Evolutionary conservation across 2,888 invertebrate genomes (phyloP).

Genomic region (Lepeophtheirus nordmannii): DNA sequence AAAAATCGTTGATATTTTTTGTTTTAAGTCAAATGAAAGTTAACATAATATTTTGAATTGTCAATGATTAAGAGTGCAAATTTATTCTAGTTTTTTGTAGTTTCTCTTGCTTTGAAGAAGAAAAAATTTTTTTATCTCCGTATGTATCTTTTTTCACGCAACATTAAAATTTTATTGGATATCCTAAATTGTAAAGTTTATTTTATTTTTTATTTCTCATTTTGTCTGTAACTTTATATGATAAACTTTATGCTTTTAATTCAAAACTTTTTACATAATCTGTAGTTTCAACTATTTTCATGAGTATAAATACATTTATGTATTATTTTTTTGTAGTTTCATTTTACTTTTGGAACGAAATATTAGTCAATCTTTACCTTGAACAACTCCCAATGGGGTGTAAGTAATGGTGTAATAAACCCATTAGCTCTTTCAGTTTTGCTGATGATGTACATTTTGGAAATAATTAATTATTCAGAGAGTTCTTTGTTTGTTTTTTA

Average conservation of each 20-base stretch:
- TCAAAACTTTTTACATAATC: not conserved
- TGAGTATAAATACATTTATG: not conserved
- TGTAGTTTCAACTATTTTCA: not conserved
- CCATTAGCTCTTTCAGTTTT: too few species aligned
- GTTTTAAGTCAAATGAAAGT: too few species aligned
- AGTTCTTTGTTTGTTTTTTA: too few species aligned
- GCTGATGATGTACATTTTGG: too few species aligned
- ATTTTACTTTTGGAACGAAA: not conserved
- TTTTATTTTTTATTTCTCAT: not conserved
- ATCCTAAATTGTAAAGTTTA: not conserved
- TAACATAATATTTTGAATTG: too few species aligned
- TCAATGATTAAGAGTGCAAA: too few species aligned
- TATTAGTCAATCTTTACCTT: not conserved
- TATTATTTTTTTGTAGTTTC: not conserved
- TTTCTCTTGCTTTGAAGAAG: not conserved
- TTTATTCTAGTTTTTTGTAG: too few species aligned
- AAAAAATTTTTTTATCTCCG: not conserved
- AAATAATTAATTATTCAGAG: too few species aligned
- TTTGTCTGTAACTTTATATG: not conserved
- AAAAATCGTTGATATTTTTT: too few species aligned
- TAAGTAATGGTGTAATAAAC: too few species aligned
- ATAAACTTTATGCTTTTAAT: slow-evolving; percentile 2
- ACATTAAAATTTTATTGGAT: not conserved
- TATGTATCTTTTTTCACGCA: not conserved
- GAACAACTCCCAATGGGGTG: too few species aligned